Percentiles rank a stretch among this genome's conserved stretches.
Conservation (phyloP, 2,113 vertebrate genomes). For the Oreochromis niloticus region DNA sequence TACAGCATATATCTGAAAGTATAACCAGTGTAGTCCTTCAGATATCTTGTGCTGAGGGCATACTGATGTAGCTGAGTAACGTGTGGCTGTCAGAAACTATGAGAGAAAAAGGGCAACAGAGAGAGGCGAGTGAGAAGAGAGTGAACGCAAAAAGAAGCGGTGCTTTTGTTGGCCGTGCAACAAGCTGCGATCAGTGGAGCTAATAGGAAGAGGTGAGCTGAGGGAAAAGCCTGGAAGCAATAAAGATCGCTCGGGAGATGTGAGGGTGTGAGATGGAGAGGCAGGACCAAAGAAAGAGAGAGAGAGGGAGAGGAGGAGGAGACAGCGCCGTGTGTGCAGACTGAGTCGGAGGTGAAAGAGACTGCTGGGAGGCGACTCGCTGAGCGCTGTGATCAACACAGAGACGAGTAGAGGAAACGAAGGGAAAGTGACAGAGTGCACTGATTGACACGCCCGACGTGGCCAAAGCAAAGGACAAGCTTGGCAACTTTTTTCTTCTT, state of each 20-base stretch:
- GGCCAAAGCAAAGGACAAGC: not conserved
- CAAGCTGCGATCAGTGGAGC: conserved; percentile 36
- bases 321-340: not conserved
- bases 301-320: conserved; percentile 3
- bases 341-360: conserved; percentile 15
- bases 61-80: not conserved
- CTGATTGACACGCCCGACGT: not conserved
- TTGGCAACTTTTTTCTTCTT: not conserved
- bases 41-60: not conserved
- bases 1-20: not conserved
- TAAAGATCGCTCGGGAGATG: conserved; percentile 21
- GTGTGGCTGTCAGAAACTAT: not conserved
- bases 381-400: not conserved
- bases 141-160: not conserved
- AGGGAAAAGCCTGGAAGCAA: conserved; percentile 10
- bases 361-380: not conserved
- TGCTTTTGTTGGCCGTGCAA: conserved; percentile 14
- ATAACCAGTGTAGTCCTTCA: not conserved
- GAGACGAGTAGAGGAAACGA: not conserved
- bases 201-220: not conserved
- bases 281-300: not conserved
- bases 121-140: not conserved
- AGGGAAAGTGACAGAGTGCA: conserved; percentile 7
- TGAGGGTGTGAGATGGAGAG: conserved; percentile 1
- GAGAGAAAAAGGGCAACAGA: not conserved